phyloP scores from a whole-genome alignment of 2,888 invertebrate species.

The Melinaea menophilus region DNA sequence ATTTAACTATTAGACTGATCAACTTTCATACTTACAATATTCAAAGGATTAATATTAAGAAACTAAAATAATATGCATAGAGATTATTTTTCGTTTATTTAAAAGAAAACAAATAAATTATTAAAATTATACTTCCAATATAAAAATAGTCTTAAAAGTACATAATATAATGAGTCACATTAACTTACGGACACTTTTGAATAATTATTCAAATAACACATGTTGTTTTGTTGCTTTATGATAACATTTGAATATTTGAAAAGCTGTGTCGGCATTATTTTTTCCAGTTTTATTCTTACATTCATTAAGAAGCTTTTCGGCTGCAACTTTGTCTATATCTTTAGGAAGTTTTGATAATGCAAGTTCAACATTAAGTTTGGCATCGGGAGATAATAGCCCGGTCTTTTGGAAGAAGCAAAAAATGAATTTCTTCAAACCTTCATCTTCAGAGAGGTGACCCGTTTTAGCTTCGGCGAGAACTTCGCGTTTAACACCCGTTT shows the following conservation, averaged over 20 bases:
- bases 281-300: constrained; percentile 62
- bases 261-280: constrained; percentile 59
- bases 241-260: constrained; percentile 67
- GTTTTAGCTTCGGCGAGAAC: constrained; percentile 56
- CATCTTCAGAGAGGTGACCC: constrained; percentile 61
- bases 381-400: constrained; percentile 51
- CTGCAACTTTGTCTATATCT: constrained; percentile 55
- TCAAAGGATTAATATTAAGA: too few relatives aligned
- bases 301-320: constrained; percentile 55
- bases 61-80: too few relatives aligned
- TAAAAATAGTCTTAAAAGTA: too few relatives aligned
- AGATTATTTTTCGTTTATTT: too few relatives aligned
- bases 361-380: constrained; percentile 62
- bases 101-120: too few relatives aligned
- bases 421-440: constrained; percentile 62
- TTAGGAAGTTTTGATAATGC: constrained; percentile 60
- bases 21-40: too few relatives aligned
- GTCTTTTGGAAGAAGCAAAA: constrained; percentile 70
- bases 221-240: constrained; percentile 57
- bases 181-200: too few relatives aligned
- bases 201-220: constrained; percentile 23
- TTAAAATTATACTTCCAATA: too few relatives aligned
- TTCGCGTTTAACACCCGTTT: constrained; percentile 56
- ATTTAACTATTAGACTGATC: too few relatives aligned
- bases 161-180: too few relatives aligned